phyloP scores from a whole-genome alignment of 2,797 vertebrate genomes.

The Linurgus olivaceus region DNA sequence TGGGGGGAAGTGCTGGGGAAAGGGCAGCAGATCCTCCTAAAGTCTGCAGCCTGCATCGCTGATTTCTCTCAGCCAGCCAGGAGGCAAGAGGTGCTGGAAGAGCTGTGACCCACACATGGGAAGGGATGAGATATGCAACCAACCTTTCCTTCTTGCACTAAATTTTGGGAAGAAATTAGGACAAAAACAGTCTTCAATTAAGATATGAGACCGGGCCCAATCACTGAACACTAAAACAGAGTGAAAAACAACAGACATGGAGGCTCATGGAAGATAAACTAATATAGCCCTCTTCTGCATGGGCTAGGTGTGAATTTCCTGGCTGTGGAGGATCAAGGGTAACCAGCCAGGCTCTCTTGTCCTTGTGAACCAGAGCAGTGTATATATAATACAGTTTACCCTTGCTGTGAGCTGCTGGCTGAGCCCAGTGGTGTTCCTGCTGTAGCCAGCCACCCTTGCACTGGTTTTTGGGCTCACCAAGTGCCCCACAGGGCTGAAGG shows the following conservation, averaged over 20 bases:
- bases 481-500: background rate
- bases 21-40: background rate
- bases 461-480: background rate
- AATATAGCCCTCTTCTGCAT: accelerated
- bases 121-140: accelerated
- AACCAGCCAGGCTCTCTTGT: background rate
- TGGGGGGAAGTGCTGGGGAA: background rate
- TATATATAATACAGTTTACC: background rate
- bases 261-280: background rate
- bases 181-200: background rate
- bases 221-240: background rate
- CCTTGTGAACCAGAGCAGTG: background rate
- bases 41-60: background rate
- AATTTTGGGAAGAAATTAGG: background rate
- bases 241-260: accelerated
- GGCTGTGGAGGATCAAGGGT: background rate
- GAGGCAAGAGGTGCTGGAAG: background rate
- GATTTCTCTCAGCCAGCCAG: background rate
- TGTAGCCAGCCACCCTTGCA: background rate
- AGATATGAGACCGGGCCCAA: background rate
- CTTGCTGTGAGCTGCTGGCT: accelerated
- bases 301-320: background rate
- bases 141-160: background rate
- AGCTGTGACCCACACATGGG: background rate
- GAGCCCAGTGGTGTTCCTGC: accelerated